Evolutionary conservation across 2,113 vertebrate species (phyloP).

Genomic region (Oncorhynchus gorbuscha): DNA sequence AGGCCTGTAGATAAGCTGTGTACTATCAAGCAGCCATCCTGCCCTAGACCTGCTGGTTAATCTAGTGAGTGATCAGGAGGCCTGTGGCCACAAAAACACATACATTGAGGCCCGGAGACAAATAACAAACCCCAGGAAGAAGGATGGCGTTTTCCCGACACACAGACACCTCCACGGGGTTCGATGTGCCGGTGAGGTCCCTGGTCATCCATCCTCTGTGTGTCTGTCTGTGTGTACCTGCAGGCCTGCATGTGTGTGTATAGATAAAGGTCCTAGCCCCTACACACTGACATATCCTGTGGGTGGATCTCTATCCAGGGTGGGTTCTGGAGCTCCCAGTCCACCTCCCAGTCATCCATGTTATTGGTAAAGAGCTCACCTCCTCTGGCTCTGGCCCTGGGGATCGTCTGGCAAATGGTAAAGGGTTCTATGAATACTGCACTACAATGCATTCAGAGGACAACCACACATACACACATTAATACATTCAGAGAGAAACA

Average conservation of each 20-base stretch:
- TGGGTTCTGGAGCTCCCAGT: background rate
- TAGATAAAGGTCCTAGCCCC: background rate
- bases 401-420: too few species aligned
- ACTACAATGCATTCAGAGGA: background rate
- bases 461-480: background rate
- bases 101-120: background rate
- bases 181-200: background rate
- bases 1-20: too few species aligned
- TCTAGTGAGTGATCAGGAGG: background rate
- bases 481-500: background rate
- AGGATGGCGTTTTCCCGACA: background rate
- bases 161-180: too few species aligned
- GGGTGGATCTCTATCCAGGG: background rate
- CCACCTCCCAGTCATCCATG: background rate
- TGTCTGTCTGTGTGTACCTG: background rate
- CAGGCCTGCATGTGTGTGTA: background rate
- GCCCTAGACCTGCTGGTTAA: background rate
- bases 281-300: background rate
- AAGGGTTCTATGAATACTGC: background rate
- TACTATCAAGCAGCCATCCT: background rate
- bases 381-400: background rate
- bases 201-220: background rate
- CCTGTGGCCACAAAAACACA: conserved; percentile 1
- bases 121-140: background rate
- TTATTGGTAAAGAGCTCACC: background rate